Percentiles rank a stretch among this genome's conserved stretches.
These are phyloP conservation scores for Omphaloscelis lunosa DNA, from an alignment of 2,888 invertebrate species.

Conservation along the genomic window DNA sequence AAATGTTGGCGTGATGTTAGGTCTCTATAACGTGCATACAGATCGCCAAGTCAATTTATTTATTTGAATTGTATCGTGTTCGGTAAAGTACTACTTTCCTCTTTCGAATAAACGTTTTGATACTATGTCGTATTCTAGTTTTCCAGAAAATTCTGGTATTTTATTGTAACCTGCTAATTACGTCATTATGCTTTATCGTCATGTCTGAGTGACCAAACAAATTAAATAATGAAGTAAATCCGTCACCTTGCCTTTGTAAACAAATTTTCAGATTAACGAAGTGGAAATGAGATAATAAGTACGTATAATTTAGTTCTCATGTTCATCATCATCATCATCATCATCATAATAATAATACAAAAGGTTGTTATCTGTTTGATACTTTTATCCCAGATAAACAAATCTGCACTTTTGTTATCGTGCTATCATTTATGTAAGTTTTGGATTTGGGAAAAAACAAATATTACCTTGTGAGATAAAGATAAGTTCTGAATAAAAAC, in stretches of 20 bases:
- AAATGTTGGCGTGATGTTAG: no score
- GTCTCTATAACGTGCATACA: no score
- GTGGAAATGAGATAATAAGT: conserved; percentile 15
- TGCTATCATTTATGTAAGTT: conserved; percentile 3
- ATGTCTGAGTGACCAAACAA: not conserved
- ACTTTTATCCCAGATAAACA: conserved; percentile 21
- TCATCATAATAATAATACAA: not conserved
- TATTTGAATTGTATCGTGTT: no score
- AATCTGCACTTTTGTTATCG: conserved; percentile 19
- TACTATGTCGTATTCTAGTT: no score
- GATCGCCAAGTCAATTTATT: no score
- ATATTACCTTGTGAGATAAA: not conserved
- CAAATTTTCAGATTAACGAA: conserved; percentile 10
- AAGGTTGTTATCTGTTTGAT: conserved; percentile 18
- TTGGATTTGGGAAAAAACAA: conserved; percentile 5
- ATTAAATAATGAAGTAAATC: conserved; percentile 23
- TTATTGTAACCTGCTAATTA: not conserved
- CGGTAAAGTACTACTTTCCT: no score
- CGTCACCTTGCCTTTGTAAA: conserved; percentile 2
- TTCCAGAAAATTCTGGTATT: not conserved
- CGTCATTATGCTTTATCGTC: not conserved
- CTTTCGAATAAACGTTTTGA: no score
- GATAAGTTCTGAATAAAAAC: not conserved
- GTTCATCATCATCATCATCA: not conserved
- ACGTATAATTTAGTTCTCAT: not conserved